These are phyloP conservation scores for Morinoia aosen DNA, from an alignment of 2,888 invertebrate species.

Conservation along the genomic window DNA sequence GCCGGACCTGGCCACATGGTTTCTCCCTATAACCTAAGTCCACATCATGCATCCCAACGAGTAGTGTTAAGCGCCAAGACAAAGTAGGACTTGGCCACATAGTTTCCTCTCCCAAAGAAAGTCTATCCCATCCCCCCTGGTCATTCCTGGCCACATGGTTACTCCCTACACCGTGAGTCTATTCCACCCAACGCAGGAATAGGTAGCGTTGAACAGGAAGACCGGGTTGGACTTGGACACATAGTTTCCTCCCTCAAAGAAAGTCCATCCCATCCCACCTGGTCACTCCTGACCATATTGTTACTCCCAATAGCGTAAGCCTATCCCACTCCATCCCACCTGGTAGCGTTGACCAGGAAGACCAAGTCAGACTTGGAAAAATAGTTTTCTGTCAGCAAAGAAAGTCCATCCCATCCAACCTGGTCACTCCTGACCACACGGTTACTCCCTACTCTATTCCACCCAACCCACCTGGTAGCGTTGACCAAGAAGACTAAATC, in stretches of 20 bases:
- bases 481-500: too few relatives aligned
- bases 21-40: constrained; percentile 31
- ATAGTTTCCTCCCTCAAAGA: too few relatives aligned
- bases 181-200: too few relatives aligned
- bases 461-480: constrained; percentile 57
- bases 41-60: constrained; percentile 58
- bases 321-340: constrained; percentile 5
- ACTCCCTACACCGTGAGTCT: too few relatives aligned
- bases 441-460: constrained; percentile 59
- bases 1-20: too few relatives aligned
- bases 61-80: not conserved
- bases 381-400: too few relatives aligned
- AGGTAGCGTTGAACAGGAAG: too few relatives aligned
- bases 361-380: constrained; percentile 58
- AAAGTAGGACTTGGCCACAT: too few relatives aligned
- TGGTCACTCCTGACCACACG: constrained; percentile 57
- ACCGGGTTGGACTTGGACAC: too few relatives aligned
- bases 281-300: constrained; percentile 55
- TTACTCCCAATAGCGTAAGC: too few relatives aligned
- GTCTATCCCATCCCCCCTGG: too few relatives aligned
- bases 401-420: not conserved
- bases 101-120: too few relatives aligned
- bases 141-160: constrained; percentile 54
- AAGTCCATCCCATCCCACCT: constrained; percentile 14
- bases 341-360: constrained; percentile 58